These are phyloP conservation scores for Drosophila repletoides DNA, from an alignment of 1,140 invertebrate genomes.

Conservation along the genomic window DNA sequence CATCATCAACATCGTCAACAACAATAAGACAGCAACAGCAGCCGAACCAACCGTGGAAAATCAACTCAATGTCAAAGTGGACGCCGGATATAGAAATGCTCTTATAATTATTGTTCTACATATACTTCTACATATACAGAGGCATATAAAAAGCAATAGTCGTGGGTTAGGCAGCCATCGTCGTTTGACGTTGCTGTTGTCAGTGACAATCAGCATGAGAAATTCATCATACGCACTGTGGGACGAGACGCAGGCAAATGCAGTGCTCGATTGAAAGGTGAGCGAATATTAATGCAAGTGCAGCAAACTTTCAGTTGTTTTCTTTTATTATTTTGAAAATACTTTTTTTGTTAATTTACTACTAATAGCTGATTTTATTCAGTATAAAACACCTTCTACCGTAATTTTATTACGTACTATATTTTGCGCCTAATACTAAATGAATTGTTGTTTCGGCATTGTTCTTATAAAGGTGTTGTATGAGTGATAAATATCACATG, in stretches of 20 bases:
- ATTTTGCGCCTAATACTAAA: conserved; percentile 13
- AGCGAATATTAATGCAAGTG: conserved; percentile 22
- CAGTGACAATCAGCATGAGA: conserved; percentile 60
- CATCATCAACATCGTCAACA: conserved; percentile 1
- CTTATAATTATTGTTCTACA: conserved; percentile 32
- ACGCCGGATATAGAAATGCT: conserved; percentile 39
- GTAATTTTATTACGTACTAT: neutral
- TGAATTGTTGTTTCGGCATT: conserved; percentile 34
- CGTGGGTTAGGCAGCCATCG: conserved; percentile 58
- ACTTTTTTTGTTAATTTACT: conserved; percentile 17
- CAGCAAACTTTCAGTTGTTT: conserved; percentile 21
- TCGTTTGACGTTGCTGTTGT: conserved; percentile 12
- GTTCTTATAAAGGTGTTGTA: conserved; percentile 17
- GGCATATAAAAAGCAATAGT: conserved; percentile 53
- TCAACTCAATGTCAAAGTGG: conserved; percentile 70
- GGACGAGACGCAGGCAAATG: conserved; percentile 63
- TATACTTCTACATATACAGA: conserved; percentile 22
- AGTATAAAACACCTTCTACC: conserved; percentile 9
- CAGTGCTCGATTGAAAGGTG: conserved; percentile 60
- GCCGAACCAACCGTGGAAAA: conserved; percentile 51
- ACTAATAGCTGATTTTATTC: conserved; percentile 33
- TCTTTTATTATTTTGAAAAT: conserved; percentile 11
- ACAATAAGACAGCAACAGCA: neutral
- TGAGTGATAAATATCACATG: conserved; percentile 3
- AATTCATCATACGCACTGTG: conserved; percentile 74